phyloP scores from a whole-genome alignment of 2,888 invertebrate genomes.

The Ephialtes manifestator region DNA sequence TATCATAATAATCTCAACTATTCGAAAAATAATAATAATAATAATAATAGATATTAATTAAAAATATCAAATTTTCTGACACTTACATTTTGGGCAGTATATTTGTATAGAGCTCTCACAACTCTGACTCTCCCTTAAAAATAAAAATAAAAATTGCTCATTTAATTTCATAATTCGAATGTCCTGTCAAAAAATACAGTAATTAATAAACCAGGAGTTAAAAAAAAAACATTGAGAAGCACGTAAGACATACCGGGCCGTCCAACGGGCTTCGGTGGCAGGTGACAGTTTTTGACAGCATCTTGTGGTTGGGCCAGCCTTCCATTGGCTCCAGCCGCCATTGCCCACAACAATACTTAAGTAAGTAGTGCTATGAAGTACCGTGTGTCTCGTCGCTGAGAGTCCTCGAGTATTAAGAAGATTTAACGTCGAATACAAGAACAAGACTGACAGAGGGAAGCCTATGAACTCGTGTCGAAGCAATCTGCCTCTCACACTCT shows the following conservation, averaged over 20 bases:
- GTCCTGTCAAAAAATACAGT: not conserved
- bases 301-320: constrained; percentile 44
- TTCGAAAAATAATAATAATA: not conserved
- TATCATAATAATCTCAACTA: too few species aligned
- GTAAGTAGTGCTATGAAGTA: not conserved
- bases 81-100: constrained; percentile 88
- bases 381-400: constrained; percentile 4
- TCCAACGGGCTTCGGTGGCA: constrained; percentile 82
- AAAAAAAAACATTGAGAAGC: not conserved
- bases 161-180: not conserved
- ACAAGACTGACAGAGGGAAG: not conserved
- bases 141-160: constrained; percentile 19
- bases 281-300: constrained; percentile 38
- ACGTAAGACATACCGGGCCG: constrained; percentile 83
- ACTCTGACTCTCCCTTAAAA: constrained; percentile 87
- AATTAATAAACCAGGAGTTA: constrained; percentile 10
- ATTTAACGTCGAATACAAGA: not conserved
- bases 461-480: not conserved
- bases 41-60: constrained; percentile 1
- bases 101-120: constrained; percentile 87
- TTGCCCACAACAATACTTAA: constrained; percentile 36
- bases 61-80: not conserved
- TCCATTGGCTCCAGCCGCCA: constrained; percentile 60
- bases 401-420: not conserved
- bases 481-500: not conserved